Conservation (phyloP, 2,888 invertebrate species). For the Cosmia trapezina region DNA sequence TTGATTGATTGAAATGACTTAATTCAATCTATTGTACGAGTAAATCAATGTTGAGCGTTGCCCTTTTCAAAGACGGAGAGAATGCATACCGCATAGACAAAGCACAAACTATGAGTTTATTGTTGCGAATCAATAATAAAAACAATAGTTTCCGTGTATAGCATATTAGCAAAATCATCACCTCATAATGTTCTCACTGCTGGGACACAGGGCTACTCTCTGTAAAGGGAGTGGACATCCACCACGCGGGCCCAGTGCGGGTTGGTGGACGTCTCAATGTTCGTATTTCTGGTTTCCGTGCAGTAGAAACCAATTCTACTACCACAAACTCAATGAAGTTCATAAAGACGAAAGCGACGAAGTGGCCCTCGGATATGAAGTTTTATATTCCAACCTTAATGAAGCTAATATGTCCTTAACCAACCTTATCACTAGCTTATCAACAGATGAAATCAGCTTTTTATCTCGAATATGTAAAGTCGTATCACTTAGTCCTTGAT, state of each 20-base stretch:
- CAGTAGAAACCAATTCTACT: not conserved
- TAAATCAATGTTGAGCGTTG: not conserved
- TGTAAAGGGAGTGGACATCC: not conserved
- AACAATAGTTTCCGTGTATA: not conserved
- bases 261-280: not conserved
- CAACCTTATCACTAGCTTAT: constrained; percentile 34
- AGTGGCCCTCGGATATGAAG: not conserved
- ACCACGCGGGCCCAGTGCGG: not conserved
- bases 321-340: not conserved
- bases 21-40: not conserved
- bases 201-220: not conserved
- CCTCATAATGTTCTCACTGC: not conserved
- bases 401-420: constrained; percentile 12
- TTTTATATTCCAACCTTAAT: constrained; percentile 23
- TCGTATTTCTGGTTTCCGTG: not conserved
- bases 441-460: constrained; percentile 25
- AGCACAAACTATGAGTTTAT: not conserved
- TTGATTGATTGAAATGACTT: too few relatives aligned
- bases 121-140: not conserved
- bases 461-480: constrained; percentile 43
- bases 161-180: not conserved
- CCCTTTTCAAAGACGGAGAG: not conserved
- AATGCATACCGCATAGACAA: not conserved
- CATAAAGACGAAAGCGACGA: not conserved
- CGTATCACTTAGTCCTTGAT: constrained; percentile 65